Conservation (phyloP, 92 coral and sea anemone genomes). For the Micromussa lordhowensis region DNA sequence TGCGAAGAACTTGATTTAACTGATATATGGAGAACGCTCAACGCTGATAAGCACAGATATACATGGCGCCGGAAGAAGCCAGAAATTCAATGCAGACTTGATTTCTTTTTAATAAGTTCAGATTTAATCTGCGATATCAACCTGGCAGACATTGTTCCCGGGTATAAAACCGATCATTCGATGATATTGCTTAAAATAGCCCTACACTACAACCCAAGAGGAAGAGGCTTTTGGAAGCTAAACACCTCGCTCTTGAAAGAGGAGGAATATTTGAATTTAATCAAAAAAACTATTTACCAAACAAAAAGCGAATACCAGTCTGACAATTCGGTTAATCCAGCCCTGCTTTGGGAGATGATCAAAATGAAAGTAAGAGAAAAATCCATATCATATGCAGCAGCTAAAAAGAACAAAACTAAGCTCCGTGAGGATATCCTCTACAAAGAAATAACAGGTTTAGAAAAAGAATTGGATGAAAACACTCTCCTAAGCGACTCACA, state of each 20-base stretch:
- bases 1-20: not conserved
- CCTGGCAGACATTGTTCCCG: constrained; percentile 24
- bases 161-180: constrained; percentile 9
- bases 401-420: too few species aligned
- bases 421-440: too few species aligned
- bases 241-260: constrained; percentile 16
- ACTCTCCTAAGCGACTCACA: too few species aligned
- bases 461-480: too few species aligned
- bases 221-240: constrained; percentile 4
- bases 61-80: not conserved
- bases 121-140: constrained; percentile 14
- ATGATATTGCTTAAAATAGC: not conserved
- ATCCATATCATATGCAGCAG: too few species aligned
- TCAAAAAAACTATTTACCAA: not conserved
- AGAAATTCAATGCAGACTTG: constrained; percentile 27
- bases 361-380: too few species aligned
- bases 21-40: not conserved
- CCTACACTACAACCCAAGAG: not conserved
- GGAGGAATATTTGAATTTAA: constrained; percentile 11
- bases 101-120: too few species aligned
- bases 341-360: too few species aligned
- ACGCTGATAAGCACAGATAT: not conserved
- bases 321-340: too few species aligned
- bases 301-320: too few species aligned
- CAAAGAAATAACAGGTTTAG: too few species aligned